A percentile compares a stretch with the other conserved stretches of the same genome.
phyloP scores from a whole-genome alignment of 92 coral and sea anemone species.

The Umimayanthus chanpuru region DNA sequence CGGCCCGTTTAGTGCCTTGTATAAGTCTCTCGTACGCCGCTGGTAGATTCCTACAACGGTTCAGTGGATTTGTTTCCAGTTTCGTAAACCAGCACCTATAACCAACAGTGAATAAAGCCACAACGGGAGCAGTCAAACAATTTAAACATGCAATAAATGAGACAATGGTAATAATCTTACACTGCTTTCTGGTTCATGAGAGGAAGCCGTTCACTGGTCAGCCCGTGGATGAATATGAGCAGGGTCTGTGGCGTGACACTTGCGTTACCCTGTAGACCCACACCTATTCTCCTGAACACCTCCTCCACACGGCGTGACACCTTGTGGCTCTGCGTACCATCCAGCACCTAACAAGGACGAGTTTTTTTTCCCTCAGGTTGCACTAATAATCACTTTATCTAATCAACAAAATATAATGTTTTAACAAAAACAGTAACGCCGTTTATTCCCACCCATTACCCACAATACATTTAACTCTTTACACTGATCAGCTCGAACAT shows the following conservation, averaged over 20 bases:
- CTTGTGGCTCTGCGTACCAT: conserved; percentile 90
- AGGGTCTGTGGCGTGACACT: conserved; percentile 69
- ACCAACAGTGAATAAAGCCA: too few species aligned
- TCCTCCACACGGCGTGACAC: conserved; percentile 86
- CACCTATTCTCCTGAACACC: conserved; percentile 78
- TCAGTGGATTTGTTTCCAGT: too few species aligned
- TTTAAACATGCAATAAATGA: neutral
- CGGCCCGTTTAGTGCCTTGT: too few species aligned
- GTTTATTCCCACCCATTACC: too few species aligned
- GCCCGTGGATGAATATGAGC: conserved; percentile 81
- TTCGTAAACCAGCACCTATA: too few species aligned
- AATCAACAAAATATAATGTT: too few species aligned
- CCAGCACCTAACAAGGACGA: conserved; percentile 68
- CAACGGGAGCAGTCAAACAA: neutral
- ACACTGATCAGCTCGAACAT: too few species aligned
- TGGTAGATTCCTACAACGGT: too few species aligned
- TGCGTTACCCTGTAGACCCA: conserved; percentile 82
- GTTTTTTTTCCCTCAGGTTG: neutral
- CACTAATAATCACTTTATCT: too few species aligned
- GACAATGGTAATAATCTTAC: conserved; percentile 10
- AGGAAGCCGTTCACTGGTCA: conserved; percentile 79
- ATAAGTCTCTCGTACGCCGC: too few species aligned
- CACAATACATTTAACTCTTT: too few species aligned
- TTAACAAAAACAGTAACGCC: too few species aligned
- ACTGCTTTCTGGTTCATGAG: conserved; percentile 58